Evolutionary conservation across 2,113 vertebrate genomes (phyloP).

Genomic region (Pandion haliaetus): DNA sequence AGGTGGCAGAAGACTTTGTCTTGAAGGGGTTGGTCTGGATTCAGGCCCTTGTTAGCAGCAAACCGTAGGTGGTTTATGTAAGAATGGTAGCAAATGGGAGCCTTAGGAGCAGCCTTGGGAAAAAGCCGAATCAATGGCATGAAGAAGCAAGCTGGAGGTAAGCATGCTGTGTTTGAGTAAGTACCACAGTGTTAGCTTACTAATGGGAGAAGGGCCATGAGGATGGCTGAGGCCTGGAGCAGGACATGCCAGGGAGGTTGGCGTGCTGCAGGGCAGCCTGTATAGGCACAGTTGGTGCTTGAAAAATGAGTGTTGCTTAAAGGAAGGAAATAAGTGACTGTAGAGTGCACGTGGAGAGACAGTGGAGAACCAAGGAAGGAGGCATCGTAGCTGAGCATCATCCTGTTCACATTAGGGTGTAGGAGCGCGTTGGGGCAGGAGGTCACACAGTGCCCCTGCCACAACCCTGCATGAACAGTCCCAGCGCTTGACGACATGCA

Average conservation of each 20-base stretch:
- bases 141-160: neutral
- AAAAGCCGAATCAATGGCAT: neutral
- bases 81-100: neutral
- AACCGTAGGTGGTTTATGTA: neutral
- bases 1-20: neutral
- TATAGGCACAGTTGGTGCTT: neutral
- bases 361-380: neutral
- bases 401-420: fast-evolving
- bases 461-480: neutral
- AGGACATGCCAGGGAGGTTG: fast-evolving
- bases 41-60: neutral
- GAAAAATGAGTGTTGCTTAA: neutral
- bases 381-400: neutral
- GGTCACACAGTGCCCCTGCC: neutral
- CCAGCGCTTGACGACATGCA: fast-evolving
- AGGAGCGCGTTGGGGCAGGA: neutral
- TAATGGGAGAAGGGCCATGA: neutral
- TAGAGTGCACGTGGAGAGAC: fast-evolving
- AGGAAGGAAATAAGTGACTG: neutral
- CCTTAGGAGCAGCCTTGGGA: neutral
- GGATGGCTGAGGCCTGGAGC: neutral
- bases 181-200: neutral
- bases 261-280: fast-evolving
- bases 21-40: neutral
- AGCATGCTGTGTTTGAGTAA: neutral